Evolutionary conservation across 2,113 vertebrate genomes (phyloP).

Genomic region (Stegostoma tigrinum): DNA sequence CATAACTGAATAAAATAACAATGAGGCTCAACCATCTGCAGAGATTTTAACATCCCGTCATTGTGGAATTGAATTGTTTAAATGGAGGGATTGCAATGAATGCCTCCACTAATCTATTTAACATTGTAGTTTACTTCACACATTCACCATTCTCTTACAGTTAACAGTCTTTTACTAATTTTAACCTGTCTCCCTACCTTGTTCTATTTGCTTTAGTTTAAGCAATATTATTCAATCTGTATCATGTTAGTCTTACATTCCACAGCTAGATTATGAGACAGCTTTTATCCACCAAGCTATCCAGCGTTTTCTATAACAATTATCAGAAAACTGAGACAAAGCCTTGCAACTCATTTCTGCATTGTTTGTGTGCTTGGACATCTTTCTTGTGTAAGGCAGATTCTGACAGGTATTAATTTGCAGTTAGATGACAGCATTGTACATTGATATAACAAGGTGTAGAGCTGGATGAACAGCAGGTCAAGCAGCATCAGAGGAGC

Average conservation of each 20-base stretch:
- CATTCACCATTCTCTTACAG: neutral
- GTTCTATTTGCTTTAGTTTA: neutral
- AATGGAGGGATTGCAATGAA: neutral
- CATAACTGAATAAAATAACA: neutral
- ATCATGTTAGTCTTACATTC: neutral
- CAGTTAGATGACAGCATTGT: neutral
- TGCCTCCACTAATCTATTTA: neutral
- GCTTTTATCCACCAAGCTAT: neutral
- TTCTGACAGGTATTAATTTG: neutral
- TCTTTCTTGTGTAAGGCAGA: neutral
- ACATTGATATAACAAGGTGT: too few species aligned
- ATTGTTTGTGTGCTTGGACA: neutral
- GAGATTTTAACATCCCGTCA: neutral
- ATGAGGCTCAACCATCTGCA: neutral
- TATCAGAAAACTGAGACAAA: neutral
- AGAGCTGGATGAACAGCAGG: too few species aligned
- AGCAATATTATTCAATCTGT: neutral
- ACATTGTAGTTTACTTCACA: neutral
- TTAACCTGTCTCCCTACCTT: neutral
- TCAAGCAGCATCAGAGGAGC: too few species aligned
- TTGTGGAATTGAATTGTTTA: neutral
- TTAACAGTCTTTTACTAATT: neutral
- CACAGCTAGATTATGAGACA: neutral
- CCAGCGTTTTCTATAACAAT: neutral
- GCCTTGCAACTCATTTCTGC: neutral